Evolutionary conservation across 2,113 vertebrate genomes (phyloP), one percentile per base, ranked within the genome.

Genomic region (Scophthalmus maximus): DNA sequence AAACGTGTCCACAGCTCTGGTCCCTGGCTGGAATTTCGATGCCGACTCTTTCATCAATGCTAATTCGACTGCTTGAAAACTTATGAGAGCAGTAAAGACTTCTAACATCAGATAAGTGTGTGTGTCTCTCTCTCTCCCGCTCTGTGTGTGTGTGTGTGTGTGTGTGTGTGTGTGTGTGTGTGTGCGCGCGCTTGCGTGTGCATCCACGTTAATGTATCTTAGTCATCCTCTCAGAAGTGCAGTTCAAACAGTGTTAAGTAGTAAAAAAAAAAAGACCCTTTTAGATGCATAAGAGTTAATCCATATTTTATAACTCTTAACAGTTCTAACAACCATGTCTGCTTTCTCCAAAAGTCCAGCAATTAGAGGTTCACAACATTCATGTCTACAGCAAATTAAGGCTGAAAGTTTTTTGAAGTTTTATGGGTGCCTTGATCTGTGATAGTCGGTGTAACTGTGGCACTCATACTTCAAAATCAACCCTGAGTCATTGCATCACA

Each of bases 1-100:
- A 83, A 66, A 76, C 66, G 42, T 80, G 82, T 80, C 77, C 78
- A 70, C 40, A 80, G 68, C 42, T 80, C 62, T 25, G 44, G 40
- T 76, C 72, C 72, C 81, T 89, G 83, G 82, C 91, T 88, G 88
- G 73, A 93, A 49, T 66, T 70, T 62, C 71, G 22, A 82, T 78
- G 80, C 68, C 63, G 84, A 92, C 50, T 78, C 86, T 84, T 86
- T 90, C 90, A 92, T 91, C 91, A 89, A 81, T 89, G 90, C 90
- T 93, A 87, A 82, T 81, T 93, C 90, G 84, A 90, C 92, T 88
- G 87, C 87, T 89, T 93, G 38, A 71, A 79, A 77, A 87, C 84
- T 87, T 90, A 79, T 56, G 89, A 89, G 89, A 84, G 90, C 90
- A 94, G 92, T 93, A 92, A 86, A 92, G 88, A 88, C 87, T 86